Base-by-base conservation (phyloP, 2,113 vertebrate genomes). In the Rattus rattus region DNA sequence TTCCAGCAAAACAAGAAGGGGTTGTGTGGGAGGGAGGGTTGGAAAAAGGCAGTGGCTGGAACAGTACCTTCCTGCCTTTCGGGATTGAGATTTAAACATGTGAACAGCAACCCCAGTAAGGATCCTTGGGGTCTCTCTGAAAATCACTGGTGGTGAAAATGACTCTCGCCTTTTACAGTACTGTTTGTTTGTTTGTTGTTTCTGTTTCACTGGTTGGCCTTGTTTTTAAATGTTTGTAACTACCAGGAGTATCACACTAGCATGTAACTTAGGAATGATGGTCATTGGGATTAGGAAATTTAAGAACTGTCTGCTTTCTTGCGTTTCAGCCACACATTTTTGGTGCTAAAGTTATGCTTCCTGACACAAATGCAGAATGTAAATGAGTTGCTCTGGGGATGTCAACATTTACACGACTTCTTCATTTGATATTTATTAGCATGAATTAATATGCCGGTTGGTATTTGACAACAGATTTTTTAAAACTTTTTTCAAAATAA, bases 321-420 rank as follows among this genome's bases (percentile, higher is more conserved):
- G 36, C 94, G 87, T 83, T 96, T 90, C 70, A 94, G 93, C 13
- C 67, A 80, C 83, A 92, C 90, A 11, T 52, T 79, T 95, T 77
- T 91, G 54, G 39, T 63, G 47, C 14, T 93, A 88, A 95, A 95
- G 90, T 94, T 69, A 47, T 72, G 22, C 54, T 59, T 91, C 92
- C 20, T 83, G 73, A 79, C 33, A 92, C 43, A 95, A 89, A 92
- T 36, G 26, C 4, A 56, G 69, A 87, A 43, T 88, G 20, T 61
- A 88, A 83, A 72, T 47, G 90, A 86, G 26, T 89, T 67, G 52
- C 73, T 92, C 63, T 63, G 30, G 63, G 83, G 26, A 87, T 47
- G 43, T 47, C 19, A 56, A 33, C 52, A 43, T 83, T 87, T 80
- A 90, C 22, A 91, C 72, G 94, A 84, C 88, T 70, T 87, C 10